Evolutionary conservation across 1,140 invertebrate species (phyloP), one percentile per base, ranked within the genome.

Genomic region (Zaprionus inermis): DNA sequence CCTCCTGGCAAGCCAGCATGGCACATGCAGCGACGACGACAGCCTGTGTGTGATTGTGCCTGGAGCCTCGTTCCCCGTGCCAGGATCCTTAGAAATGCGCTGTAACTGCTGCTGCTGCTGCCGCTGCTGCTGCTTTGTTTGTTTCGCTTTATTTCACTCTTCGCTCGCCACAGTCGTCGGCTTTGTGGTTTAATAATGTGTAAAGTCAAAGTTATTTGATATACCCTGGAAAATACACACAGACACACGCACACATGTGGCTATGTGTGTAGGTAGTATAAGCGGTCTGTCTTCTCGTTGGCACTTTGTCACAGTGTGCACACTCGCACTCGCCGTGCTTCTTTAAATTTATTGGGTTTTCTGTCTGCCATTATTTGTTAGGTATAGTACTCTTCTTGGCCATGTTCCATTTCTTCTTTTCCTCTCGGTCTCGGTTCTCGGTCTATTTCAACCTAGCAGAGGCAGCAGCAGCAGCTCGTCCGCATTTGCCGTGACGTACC

Each of bases 161-260:
- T 20, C 51, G 32, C 32, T 44, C 10, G 59, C 58, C 44, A 46
- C 54, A 55, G 70, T 72, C 76, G 84, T 80, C 80, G 72, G 80
- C 84, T 89, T 78, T 89, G 84, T 78, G 81, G 84, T 89, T 89
- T 89, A 89, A 89, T 89, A 89, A 89, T 89, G 84, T 89, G 84
- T 90, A 89, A 89, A 89, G 84, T 89, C 85, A 89, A 89, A 89
- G 84, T 89, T 89, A 89, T 89, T 89, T 89, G 84, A 89, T 89
- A 89, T 89, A 75, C 80, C 84, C 81, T 65, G 51, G 58, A 30
- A 51, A 28, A 49, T 32, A 59, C 58, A 67, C 74, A 28, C 36
- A 44, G n/a, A 32, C 60, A 56, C 30, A n/a, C 38, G 38, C 41
- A 59, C 60, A 28, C 49, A 71, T 4, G 22, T 22, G 36, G 41